These are phyloP conservation scores for Hirtodrosophila alboralis DNA, from an alignment of 2,888 invertebrate species.

Conservation along the genomic window DNA sequence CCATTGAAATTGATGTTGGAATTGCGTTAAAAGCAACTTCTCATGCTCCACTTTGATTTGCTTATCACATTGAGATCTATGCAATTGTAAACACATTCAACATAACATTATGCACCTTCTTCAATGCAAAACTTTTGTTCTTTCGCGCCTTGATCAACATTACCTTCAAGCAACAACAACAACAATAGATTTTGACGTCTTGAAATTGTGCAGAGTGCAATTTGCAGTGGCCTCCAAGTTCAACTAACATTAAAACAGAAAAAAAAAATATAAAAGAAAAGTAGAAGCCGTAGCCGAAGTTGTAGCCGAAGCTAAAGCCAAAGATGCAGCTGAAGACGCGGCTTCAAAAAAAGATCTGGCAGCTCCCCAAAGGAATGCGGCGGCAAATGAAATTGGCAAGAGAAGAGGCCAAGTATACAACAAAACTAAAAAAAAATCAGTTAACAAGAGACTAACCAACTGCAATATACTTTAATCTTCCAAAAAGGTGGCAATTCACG, in stretches of 20 bases:
- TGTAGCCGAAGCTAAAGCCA: slow-evolving; percentile 7
- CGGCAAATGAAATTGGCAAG: slow-evolving; percentile 62
- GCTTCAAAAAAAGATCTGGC: slow-evolving; percentile 49
- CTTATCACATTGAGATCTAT: slow-evolving; percentile 33
- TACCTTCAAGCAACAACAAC: slow-evolving; percentile 8
- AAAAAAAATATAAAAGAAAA: too few species aligned
- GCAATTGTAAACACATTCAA: slow-evolving; percentile 33
- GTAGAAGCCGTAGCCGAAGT: slow-evolving; percentile 11
- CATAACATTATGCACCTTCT: slow-evolving; percentile 26
- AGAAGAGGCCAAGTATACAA: slow-evolving; percentile 28
- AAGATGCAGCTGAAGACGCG: slow-evolving; percentile 43
- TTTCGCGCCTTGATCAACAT: slow-evolving; percentile 3
- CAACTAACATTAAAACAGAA: slow-evolving; percentile 75
- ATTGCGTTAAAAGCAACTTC: slow-evolving; percentile 12
- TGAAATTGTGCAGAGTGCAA: slow-evolving; percentile 66
- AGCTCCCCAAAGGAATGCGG: slow-evolving; percentile 56
- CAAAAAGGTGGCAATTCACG: too few species aligned
- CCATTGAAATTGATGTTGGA: too few species aligned
- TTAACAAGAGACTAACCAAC: slow-evolving; percentile 15
- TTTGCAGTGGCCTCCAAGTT: slow-evolving; percentile 77
- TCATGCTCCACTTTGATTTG: slow-evolving; percentile 55
- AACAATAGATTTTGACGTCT: slow-evolving; percentile 57
- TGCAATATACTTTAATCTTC: too few species aligned
- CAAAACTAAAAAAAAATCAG: slow-evolving; percentile 10
- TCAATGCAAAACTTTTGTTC: slow-evolving; percentile 1